Evolutionary conservation across 1,140 invertebrate species (phyloP).

Genomic region (Calephelis virginiensis): DNA sequence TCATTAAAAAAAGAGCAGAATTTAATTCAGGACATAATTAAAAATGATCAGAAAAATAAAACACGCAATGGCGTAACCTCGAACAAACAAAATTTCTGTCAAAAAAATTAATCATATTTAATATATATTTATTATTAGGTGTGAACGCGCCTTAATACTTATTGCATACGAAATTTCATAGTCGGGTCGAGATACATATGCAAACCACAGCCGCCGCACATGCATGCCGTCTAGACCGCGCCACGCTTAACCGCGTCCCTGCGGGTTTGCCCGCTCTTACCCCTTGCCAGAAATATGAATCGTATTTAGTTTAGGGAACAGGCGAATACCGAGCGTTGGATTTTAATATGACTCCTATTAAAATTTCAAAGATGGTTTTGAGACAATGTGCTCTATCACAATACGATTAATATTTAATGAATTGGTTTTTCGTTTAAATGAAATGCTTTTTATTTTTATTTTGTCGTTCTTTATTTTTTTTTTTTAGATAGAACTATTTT

Average conservation of each 20-base stretch:
- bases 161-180: slow-evolving; percentile 18
- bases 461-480: too few species aligned
- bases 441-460: too few species aligned
- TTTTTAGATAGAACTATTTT: too few species aligned
- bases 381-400: slow-evolving; percentile 1
- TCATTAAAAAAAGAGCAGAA: too few species aligned
- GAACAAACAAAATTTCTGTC: too few species aligned
- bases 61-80: too few species aligned
- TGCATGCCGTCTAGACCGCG: slow-evolving; percentile 16
- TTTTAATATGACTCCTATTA: slow-evolving; percentile 10
- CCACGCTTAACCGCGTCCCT: slow-evolving; percentile 10
- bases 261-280: slow-evolving; percentile 2
- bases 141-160: slow-evolving; percentile 2
- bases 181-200: slow-evolving; percentile 14
- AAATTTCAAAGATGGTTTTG: slow-evolving; percentile 1
- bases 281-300: slow-evolving; percentile 7
- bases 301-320: slow-evolving; percentile 9
- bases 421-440: neutral
- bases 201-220: slow-evolving; percentile 8
- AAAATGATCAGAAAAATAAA: too few species aligned
- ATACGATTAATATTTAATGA: slow-evolving; percentile 1
- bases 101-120: too few species aligned
- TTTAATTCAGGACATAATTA: too few species aligned
- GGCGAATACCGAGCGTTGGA: neutral
- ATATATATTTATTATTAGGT: neutral